Evolutionary conservation across 2,797 vertebrate genomes (phyloP), one percentile per base, ranked within the genome.

Genomic region (Phoeniculus purpureus): DNA sequence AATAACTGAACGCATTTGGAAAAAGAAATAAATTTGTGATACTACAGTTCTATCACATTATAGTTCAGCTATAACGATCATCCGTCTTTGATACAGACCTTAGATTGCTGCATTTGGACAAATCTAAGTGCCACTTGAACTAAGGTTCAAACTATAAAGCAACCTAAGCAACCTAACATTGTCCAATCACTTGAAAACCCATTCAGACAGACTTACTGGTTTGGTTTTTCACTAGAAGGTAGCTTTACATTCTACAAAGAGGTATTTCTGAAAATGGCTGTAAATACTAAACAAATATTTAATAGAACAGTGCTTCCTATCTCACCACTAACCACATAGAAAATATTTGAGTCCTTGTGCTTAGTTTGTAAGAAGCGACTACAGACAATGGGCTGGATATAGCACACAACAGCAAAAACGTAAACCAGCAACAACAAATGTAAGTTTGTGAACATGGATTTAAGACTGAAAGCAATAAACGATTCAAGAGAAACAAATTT

Each of bases 1-100:
- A 17, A 13, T 3, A 32, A 5, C 15, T 54, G 52, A 59, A 76
- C n/a, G 15, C 1, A n/a, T 9, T 29, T 5, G 27, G n/a, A 25
- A n/a, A 7, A 7, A 50, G 22, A 1, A 0, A 14, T 6, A 1
- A 32, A 43, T 51, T 26, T 25, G 10, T 16, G 50, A 9, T 66
- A 67, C 37, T 52, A 21, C 4, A 29, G 43, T 56, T 71, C 23
- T 70, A 15, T 34, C 21, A 26, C 5, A 12, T 27, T 40, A 32
- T 10, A 29, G 10, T 60, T 70, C 16, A 64, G 10, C 7, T 47
- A 1, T 7, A 74, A 13, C 6, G 59, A 22, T 4, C 23, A n/a
- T 20, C 19, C 21, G 21, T 10, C 20, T 54, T 54, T 12, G 20
- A 68, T 4, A 65, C 9, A 12, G 0, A 73, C 5, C 6, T 34